Percentiles rank a stretch among this genome's conserved stretches.
Evolutionary conservation across 23 tunicate species (phyloP).

Genomic region (Styela plicata): DNA sequence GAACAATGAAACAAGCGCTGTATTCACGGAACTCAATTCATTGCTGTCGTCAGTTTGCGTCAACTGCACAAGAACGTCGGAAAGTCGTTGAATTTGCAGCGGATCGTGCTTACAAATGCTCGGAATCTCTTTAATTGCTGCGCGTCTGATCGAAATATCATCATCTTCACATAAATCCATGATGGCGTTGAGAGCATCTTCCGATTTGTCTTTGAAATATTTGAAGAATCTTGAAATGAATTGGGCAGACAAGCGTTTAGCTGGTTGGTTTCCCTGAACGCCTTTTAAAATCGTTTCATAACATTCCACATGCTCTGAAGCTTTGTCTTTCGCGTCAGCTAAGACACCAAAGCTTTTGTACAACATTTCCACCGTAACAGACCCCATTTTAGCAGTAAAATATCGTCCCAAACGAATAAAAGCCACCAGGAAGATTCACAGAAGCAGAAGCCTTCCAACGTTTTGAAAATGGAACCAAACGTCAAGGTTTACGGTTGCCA

Average conservation of each 20-base stretch:
- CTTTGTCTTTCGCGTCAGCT: conserved; percentile 86
- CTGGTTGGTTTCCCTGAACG: conserved; percentile 59
- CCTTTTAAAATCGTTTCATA: conserved; percentile 79
- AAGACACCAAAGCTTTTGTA: conserved; percentile 77
- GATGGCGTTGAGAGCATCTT: conserved; percentile 78
- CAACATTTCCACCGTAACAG: conserved; percentile 72
- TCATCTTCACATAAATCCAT: conserved; percentile 92
- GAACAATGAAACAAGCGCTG: conserved; percentile 63
- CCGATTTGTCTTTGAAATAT: conserved; percentile 69
- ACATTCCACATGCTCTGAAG: conserved; percentile 72
- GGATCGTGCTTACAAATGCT: conserved; percentile 69
- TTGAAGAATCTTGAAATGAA: conserved; percentile 87
- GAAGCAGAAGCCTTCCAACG: too few species aligned
- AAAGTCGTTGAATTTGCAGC: conserved; percentile 47
- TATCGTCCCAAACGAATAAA: too few species aligned
- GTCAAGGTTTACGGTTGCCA: too few species aligned
- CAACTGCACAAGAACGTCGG: conserved; percentile 80
- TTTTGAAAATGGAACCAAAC: too few species aligned
- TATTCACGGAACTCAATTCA: conserved; percentile 68
- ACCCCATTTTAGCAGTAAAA: conserved; percentile 41
- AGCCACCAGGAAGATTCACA: too few species aligned
- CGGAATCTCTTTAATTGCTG: conserved; percentile 90
- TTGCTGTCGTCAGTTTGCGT: conserved; percentile 53
- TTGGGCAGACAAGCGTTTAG: conserved; percentile 84
- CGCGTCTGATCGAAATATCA: conserved; percentile 65